These are phyloP conservation scores for Oryzias celebensis DNA, from an alignment of 2,113 vertebrate species.

Conservation along the genomic window DNA sequence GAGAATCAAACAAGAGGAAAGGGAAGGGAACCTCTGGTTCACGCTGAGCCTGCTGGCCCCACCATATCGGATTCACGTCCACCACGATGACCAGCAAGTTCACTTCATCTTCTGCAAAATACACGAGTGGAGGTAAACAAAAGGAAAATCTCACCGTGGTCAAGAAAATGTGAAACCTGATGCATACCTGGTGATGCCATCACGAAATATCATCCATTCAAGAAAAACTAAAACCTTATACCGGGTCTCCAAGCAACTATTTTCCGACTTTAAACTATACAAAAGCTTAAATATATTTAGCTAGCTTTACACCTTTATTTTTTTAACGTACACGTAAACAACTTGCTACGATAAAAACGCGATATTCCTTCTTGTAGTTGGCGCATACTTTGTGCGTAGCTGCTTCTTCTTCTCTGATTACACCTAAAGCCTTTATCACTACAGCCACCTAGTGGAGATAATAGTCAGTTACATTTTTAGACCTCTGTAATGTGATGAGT, in stretches of 20 bases:
- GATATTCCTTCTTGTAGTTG: too few species aligned
- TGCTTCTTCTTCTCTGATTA: conserved; percentile 18
- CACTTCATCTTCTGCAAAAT: conserved; percentile 85
- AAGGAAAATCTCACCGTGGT: not conserved
- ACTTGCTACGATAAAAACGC: too few species aligned
- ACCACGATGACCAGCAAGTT: conserved; percentile 88
- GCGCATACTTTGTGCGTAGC: not conserved
- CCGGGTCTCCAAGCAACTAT: not conserved
- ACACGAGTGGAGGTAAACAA: not conserved
- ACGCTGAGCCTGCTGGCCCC: conserved; percentile 88
- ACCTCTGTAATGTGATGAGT: too few species aligned
- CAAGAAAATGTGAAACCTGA: not conserved
- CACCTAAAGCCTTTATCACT: not conserved
- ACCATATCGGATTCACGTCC: conserved; percentile 96
- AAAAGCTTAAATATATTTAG: too few species aligned
- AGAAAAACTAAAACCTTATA: not conserved
- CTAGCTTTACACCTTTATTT: too few species aligned
- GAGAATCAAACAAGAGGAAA: too few species aligned
- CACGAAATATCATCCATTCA: not conserved
- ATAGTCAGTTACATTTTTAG: not conserved
- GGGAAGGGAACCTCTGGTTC: conserved; percentile 80
- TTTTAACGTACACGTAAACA: too few species aligned
- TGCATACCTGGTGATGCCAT: conserved; percentile 59
- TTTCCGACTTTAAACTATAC: not conserved
- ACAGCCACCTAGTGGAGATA: conserved; percentile 20